A percentile compares a stretch with the other conserved stretches of the same genome.
Conservation (phyloP, 2,888 invertebrate species). For the Apeira syringaria region DNA sequence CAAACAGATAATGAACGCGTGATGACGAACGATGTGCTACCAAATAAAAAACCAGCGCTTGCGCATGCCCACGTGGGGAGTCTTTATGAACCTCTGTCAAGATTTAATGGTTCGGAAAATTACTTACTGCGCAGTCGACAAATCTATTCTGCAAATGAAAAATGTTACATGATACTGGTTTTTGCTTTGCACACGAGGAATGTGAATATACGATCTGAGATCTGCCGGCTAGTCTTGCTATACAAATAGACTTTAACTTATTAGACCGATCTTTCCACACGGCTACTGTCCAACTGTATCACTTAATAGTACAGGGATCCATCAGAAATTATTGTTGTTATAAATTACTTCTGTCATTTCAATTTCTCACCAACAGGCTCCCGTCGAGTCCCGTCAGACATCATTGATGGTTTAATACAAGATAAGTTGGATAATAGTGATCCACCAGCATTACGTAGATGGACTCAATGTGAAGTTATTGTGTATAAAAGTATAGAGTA, state of each 20-base stretch:
- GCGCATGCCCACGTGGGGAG: slow-evolving; percentile 70
- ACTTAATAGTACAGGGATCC: slow-evolving; percentile 50
- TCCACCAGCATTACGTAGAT: too few species aligned
- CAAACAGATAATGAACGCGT: slow-evolving; percentile 74
- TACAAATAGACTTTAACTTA: slow-evolving; percentile 47
- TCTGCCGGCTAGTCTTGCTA: slow-evolving; percentile 14
- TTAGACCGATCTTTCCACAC: slow-evolving; percentile 31
- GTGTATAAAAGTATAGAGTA: too few species aligned
- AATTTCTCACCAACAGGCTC: slow-evolving; percentile 48
- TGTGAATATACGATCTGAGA: slow-evolving; percentile 1
- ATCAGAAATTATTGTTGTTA: slow-evolving; percentile 41
- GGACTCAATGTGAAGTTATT: too few species aligned
- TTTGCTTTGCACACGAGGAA: slow-evolving; percentile 13
- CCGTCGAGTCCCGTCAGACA: slow-evolving; percentile 31
- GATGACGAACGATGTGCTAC: slow-evolving; percentile 73
- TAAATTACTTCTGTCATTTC: slow-evolving; percentile 46
- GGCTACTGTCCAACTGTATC: slow-evolving; percentile 34
- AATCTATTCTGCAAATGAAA: slow-evolving; percentile 49
- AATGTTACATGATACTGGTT: slow-evolving; percentile 43
- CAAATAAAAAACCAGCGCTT: slow-evolving; percentile 60
- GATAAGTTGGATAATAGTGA: too few species aligned
- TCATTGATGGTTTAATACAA: too few species aligned
- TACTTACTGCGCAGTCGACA: slow-evolving; percentile 57
- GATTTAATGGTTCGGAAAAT: slow-evolving; percentile 75
- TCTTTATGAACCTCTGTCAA: slow-evolving; percentile 63